phyloP scores from a whole-genome alignment of 2,797 vertebrate genomes.

The Acipenser transmontanus region DNA sequence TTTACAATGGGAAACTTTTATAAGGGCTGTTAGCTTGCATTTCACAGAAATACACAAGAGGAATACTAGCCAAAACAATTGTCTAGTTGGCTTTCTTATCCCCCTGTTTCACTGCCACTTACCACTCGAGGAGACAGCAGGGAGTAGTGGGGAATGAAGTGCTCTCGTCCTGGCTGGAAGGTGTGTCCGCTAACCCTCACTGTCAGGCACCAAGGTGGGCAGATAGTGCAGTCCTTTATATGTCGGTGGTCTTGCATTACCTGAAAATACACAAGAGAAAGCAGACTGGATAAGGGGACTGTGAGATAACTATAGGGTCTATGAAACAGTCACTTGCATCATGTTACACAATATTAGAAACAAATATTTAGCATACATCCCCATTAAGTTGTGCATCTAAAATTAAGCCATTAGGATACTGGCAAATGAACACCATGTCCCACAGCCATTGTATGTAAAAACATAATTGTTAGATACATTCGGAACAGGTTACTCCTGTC shows the following conservation, averaged over 20 bases:
- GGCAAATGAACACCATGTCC: no score
- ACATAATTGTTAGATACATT: no score
- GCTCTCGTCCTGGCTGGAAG: slow-evolving; percentile 55
- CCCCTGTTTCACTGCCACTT: slow-evolving; percentile 25
- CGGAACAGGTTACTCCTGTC: no score
- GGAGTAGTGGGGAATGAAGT: slow-evolving; percentile 62
- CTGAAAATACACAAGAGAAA: slow-evolving; percentile 29
- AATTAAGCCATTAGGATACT: no score
- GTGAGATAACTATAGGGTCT: no score
- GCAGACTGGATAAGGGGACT: not conserved
- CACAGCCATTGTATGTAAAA: no score
- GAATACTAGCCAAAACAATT: not conserved
- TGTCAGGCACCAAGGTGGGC: slow-evolving; percentile 76
- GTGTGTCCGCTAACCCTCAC: slow-evolving; percentile 74
- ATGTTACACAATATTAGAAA: no score
- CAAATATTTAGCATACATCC: no score
- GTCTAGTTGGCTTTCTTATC: not conserved
- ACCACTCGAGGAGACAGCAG: slow-evolving; percentile 68
- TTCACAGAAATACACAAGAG: not conserved
- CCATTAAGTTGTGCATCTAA: no score
- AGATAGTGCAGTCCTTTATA: slow-evolving; percentile 58
- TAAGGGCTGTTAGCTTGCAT: not conserved
- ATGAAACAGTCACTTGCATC: no score
- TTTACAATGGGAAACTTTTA: no score
- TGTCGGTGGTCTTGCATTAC: slow-evolving; percentile 54